Base-by-base conservation (phyloP, 2,113 vertebrate species). In the Pygoscelis antarcticus region DNA sequence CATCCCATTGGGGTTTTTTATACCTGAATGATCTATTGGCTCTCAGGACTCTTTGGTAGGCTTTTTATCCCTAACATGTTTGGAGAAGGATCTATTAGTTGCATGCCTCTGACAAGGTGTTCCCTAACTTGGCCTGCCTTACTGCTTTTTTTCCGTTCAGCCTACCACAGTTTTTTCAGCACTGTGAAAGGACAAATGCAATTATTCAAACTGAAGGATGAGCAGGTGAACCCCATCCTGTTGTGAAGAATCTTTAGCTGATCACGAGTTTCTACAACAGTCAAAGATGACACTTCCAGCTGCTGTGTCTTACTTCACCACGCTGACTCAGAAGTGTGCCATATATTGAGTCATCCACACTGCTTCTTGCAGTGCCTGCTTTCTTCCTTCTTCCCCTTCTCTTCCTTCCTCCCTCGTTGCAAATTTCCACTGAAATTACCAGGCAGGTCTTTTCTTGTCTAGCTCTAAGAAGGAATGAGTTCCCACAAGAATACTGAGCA, bases 371-470 rank as follows among this genome's bases (percentile, higher is more conserved):
- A 95, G 7, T 7, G 65, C 68, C 78, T 77, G 66, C 78, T 82
- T 86, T 47, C 86, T 69, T 66, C 69, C 25, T 74, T 61, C 62
- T 66, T 61, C 46, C 62, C 40, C 20, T 84, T 76, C 30, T 84
- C 87, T 76, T 76, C 42, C 34, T 40, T 52, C 58, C 52, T 94
- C 54, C 60, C 74, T 83, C 61, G 57, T n/a, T 69, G 54, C 49
- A 90, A 68, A 70, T 44, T 90, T 76, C 32, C 1, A 3, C 11
- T 78, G 30, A 47, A 16, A 88, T 42, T 76, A 79, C 23, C 34
- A 54, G 70, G 32, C 96, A 96, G 27, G 89, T 78, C 61, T 60
- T 89, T 55, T 88, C 95, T 81, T 97, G 91, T 65, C 75, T 71
- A 65, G 34, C 60, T 80, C 25, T 55, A 51, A 57, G 47, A 79